phyloP scores from a whole-genome alignment of 2,113 vertebrate genomes.

The Thunnus thynnus region DNA sequence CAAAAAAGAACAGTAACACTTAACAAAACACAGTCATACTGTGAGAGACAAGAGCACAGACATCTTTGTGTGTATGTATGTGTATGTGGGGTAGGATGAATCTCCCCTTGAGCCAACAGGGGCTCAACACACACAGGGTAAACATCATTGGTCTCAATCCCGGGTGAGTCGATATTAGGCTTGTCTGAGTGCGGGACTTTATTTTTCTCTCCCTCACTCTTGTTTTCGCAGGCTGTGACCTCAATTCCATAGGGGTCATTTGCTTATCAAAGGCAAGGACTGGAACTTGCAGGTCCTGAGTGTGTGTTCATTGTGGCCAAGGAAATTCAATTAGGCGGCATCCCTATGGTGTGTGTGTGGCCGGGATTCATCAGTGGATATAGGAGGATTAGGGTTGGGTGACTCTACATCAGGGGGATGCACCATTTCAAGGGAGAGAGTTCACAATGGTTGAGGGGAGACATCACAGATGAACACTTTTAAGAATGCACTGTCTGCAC shows the following conservation, averaged over 20 bases:
- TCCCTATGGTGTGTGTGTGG: slow-evolving; percentile 67
- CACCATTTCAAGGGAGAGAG: slow-evolving; percentile 67
- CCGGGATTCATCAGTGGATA: slow-evolving; percentile 81
- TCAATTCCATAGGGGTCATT: slow-evolving; percentile 91
- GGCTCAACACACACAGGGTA: slow-evolving; percentile 74
- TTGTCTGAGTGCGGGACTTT: slow-evolving; percentile 83
- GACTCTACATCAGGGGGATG: slow-evolving; percentile 71
- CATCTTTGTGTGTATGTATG: slow-evolving; percentile 6
- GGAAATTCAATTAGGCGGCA: slow-evolving; percentile 91
- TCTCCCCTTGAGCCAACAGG: slow-evolving; percentile 67
- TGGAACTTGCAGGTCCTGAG: slow-evolving; percentile 83
- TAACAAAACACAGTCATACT: slow-evolving; percentile 52
- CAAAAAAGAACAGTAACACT: slow-evolving; percentile 22
- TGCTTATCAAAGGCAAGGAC: slow-evolving; percentile 90
- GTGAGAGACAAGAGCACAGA: slow-evolving; percentile 11
- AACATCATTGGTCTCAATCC: slow-evolving; percentile 80
- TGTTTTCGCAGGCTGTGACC: slow-evolving; percentile 90
- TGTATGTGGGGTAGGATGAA: slow-evolving; percentile 51
- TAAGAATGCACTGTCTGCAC: slow-evolving; percentile 59
- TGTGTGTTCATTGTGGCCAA: slow-evolving; percentile 88
- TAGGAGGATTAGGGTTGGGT: slow-evolving; percentile 78
- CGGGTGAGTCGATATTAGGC: slow-evolving; percentile 78
- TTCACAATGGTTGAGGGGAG: slow-evolving; percentile 73
- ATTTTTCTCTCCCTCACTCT: slow-evolving; percentile 85
- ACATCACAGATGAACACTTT: slow-evolving; percentile 75